Evolutionary conservation across 1,140 invertebrate genomes (phyloP), one percentile per base, ranked within the genome.

Genomic region (Pantala flavescens): DNA sequence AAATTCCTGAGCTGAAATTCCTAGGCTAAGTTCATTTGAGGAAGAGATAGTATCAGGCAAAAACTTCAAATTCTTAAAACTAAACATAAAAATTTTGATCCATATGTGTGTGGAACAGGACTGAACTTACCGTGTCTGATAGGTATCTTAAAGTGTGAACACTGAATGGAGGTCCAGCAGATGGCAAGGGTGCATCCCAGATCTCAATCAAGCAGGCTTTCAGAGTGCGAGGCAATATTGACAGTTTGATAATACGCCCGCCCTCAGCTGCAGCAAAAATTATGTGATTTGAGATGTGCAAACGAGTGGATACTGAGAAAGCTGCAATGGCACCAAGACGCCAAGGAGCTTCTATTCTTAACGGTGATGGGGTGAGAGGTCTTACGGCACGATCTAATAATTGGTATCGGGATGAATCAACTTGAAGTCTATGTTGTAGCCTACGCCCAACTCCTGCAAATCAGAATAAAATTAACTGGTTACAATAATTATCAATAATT

Each of bases 361-460:
- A 79, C 0, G 96, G 95, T 24, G 85, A 81, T 0, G 86, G 81
- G 0, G 87, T 88, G 7, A 87, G 87, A 0, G 93, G 88, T 77
- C 93, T 91, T 0, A 97, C 90, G 3, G 94, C 89, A 75, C 88
- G 85, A 80, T 96, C 91, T 94, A 97, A 96, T 72, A 97, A 82
- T 78, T 95, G 93, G 80, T 95, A 97, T 74, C 88, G 87, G 21
- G 89, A 87, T 70, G 90, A 91, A 78, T 93, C 89, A 55, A 92
- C 83, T 43, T 88, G 76, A 74, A 84, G 79, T 74, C 81, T 78
- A 7, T 77, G 74, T 0, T 78, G 24, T 36, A 36, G 28, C 9
- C 28, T 36, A 36, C 28, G 28, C 9, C 28, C 28, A 2, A 36
- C 28, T 36, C 28, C 28, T 36, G 28, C 2, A 36, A 36, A 36